Base-by-base conservation (phyloP, 2,113 vertebrate genomes). In the Emydura subglobosa region DNA sequence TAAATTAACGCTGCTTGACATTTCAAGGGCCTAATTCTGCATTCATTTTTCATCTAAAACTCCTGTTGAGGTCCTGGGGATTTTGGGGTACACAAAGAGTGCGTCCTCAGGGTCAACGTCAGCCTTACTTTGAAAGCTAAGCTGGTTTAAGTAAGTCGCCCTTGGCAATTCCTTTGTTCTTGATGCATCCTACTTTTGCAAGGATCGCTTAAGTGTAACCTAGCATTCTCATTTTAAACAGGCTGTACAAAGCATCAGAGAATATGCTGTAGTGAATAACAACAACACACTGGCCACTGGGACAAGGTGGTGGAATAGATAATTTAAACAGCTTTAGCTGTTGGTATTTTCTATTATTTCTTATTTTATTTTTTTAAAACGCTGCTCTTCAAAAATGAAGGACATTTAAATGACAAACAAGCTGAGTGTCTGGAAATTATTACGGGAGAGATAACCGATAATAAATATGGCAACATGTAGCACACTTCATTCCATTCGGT, bases 1-100 rank as follows among this genome's bases (percentile, higher is more conserved):
- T 13, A 24, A 31, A 85, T 42, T 65, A 89, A 74, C 1, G 16
- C 74, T 55, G 42, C 0, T 0, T 57, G 72, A 88, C 0, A 0
- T 50, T 54, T 0, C 0, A 31, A 59, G 54, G 0, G 0, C n/a
- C 57, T 51, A 51, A 88, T 19, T 24, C n/a, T 44, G 87, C 53
- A 31, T 27, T 3, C 24, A 27, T 78, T 44, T 44, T 47, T 3
- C 74, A 78, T 24, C 74, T 31, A 44, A 5, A 4, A 22, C 49
- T 74, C 79, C 83, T 2, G 0, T 19, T 27, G 72, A 65, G 49
- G 51, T 8, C 3, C 61, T 82, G 55, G 51, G 61, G 82, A 17
- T 4, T 0, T 19, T 14, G 44, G 8, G 44, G 11, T 39, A 24
- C 12, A 78, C 22, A 76, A 76, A 27, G 6, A 78, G 44, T 14